Base-by-base conservation (phyloP, 2,113 vertebrate genomes). In the Vireo altiloquus region DNA sequence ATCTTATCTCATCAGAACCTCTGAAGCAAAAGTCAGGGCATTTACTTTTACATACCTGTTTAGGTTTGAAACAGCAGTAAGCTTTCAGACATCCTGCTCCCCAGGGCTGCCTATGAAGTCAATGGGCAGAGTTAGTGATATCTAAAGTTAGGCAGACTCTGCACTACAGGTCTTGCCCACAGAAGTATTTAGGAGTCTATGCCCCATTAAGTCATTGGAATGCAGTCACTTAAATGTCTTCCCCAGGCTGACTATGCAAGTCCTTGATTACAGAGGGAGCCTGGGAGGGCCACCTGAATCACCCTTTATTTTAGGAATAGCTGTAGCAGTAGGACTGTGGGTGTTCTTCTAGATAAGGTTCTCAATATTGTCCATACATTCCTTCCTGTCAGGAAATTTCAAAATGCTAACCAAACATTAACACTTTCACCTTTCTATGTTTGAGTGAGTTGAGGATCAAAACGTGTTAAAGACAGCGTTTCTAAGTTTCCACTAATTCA, bases 1-100 rank as follows among this genome's bases (percentile, higher is more conserved):
- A 82, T 92, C 76, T 92, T 96, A 94, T 95, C 95, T 96, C 94
- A 95, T 96, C 93, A 91, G 78, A 91, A 87, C 64, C 91, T 94
- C 86, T 92, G 95, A 94, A 95, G 92, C 90, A 85, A 82, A 96
- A 96, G 92, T 77, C 82, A 86, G 79, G 53, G 30, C 92, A 77
- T 93, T 59, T 79, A 35, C 88, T 93, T 90, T 66, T 74, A 92
- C 54, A 50, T 88, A 93, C 54, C 79, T 92, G 66, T 93, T 96
- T 88, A 88, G 86, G 69, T 88, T 54, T 86, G 80, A 82, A 92
- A 95, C 90, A 93, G 82, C 79, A 86, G 76, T 85, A 97, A 86
- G 94, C 94, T 97, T 97, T 97, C 94, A 97, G 92, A 93, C 88
- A 66, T 92, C 50, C 68, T 66, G 0, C 33, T 97, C 95, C 95